Percentiles rank a stretch among this genome's conserved stretches.
phyloP scores from a whole-genome alignment of 1,140 invertebrate species.

The Neuroterus valhalla region DNA sequence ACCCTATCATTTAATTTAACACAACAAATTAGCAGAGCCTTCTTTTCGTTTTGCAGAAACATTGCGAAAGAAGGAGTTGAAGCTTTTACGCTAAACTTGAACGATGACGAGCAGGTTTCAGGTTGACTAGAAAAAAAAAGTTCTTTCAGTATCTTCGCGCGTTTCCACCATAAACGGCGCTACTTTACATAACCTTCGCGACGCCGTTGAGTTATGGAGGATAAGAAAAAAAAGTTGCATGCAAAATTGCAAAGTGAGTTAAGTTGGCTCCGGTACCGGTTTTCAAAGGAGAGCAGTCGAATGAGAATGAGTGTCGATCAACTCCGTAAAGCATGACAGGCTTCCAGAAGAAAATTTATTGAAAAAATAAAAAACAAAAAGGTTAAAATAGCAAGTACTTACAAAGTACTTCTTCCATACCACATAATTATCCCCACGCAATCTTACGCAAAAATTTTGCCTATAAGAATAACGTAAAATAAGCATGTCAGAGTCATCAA shows the following conservation, averaged over 20 bases:
- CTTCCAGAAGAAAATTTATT: conserved; percentile 22
- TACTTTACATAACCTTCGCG: conserved; percentile 30
- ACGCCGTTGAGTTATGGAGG: conserved; percentile 5
- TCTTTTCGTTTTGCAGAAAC: not conserved
- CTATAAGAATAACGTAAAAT: too few relatives aligned
- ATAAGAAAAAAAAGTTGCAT: not conserved
- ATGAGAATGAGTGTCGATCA: conserved; percentile 25
- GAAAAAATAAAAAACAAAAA: not conserved
- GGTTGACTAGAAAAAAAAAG: not conserved
- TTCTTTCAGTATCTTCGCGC: conserved; percentile 22
- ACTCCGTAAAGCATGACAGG: conserved; percentile 26
- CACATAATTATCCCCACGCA: conserved; percentile 22
- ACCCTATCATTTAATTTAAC: conserved; percentile 25
- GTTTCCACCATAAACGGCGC: conserved; percentile 22
- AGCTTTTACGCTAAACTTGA: conserved; percentile 5
- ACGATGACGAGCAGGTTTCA: conserved; percentile 18
- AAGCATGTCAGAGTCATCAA: too few relatives aligned
- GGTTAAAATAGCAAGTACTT: not conserved
- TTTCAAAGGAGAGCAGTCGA: conserved; percentile 21
- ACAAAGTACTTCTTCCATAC: conserved; percentile 14
- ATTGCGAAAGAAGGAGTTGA: not conserved
- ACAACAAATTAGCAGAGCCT: not conserved
- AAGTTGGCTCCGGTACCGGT: conserved; percentile 19
- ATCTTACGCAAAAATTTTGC: too few relatives aligned
- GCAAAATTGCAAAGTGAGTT: conserved; percentile 20